Evolutionary conservation across 2,113 vertebrate species (phyloP).

Genomic region (Istiophorus platypterus): DNA sequence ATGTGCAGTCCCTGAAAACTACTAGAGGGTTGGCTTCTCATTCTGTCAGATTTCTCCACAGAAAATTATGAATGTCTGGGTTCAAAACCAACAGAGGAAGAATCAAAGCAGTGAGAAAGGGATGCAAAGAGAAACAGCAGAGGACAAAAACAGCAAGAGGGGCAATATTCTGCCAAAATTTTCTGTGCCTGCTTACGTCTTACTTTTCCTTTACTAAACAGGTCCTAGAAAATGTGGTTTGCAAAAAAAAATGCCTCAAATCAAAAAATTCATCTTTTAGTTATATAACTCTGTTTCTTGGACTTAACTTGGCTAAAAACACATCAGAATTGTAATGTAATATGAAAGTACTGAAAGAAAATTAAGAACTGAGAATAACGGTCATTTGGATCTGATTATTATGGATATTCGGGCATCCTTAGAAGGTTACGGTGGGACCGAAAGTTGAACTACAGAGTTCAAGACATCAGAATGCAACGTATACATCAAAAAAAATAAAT

Average conservation of each 20-base stretch:
- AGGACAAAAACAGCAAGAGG: not conserved
- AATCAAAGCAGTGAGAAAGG: not conserved
- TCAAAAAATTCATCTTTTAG: not conserved
- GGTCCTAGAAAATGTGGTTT: conserved; percentile 2
- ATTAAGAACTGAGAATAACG: not conserved
- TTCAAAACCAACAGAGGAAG: conserved; percentile 16
- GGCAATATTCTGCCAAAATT: not conserved
- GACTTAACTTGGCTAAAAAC: not conserved
- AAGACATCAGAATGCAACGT: too few species aligned
- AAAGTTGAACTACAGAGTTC: conserved; percentile 38
- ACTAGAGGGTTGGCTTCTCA: not conserved
- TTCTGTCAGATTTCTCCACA: conserved; percentile 12
- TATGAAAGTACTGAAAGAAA: not conserved
- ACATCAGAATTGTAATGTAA: not conserved
- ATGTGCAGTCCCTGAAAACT: not conserved
- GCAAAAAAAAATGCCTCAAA: not conserved
- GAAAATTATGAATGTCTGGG: not conserved
- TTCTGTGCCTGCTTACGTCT: not conserved
- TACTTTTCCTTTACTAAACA: conserved; percentile 5
- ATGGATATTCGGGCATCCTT: not conserved
- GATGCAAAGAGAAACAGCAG: not conserved
- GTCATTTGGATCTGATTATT: not conserved
- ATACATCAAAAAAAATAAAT: not conserved
- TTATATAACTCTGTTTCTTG: not conserved
- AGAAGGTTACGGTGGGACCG: not conserved